Evolutionary conservation across 2,888 invertebrate species (phyloP).

Genomic region (Pseudoips prasinana): DNA sequence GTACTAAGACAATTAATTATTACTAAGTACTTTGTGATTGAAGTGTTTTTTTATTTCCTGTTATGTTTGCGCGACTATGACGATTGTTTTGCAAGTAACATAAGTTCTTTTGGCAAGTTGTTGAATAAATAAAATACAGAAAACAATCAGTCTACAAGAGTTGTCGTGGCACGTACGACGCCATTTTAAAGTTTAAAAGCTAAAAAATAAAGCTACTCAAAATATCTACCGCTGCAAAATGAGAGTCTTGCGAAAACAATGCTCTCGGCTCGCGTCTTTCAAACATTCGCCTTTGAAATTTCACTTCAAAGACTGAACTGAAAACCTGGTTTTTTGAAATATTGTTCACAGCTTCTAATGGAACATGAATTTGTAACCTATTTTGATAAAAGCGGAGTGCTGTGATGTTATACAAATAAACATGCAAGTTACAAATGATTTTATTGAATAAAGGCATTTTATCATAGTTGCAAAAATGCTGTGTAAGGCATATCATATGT

Average conservation of each 20-base stretch:
- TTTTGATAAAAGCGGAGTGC: slow-evolving; percentile 31
- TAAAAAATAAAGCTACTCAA: slow-evolving; percentile 40
- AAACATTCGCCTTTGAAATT: slow-evolving; percentile 48
- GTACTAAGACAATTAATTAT: too few species aligned
- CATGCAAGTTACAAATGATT: too few species aligned
- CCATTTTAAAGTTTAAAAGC: slow-evolving; percentile 33
- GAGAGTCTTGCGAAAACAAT: slow-evolving; percentile 52
- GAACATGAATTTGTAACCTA: slow-evolving; percentile 47
- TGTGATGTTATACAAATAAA: too few species aligned
- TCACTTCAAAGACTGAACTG: slow-evolving; percentile 45
- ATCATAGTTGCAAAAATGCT: too few species aligned
- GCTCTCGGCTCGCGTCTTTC: slow-evolving; percentile 42
- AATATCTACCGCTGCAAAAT: slow-evolving; percentile 45
- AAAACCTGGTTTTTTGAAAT: slow-evolving; percentile 48
- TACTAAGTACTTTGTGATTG: too few species aligned
- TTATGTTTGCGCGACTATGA: too few species aligned
- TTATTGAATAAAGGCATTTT: too few species aligned
- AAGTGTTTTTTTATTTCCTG: too few species aligned
- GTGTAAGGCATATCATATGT: too few species aligned
- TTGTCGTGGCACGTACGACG: neutral
- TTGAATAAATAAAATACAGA: neutral
- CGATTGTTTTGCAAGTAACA: too few species aligned
- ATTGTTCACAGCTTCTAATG: slow-evolving; percentile 46
- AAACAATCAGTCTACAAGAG: slow-evolving; percentile 1
- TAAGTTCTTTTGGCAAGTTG: too few species aligned